Base-by-base conservation (phyloP, 2,888 invertebrate species). In the Drosophila planitibia region DNA sequence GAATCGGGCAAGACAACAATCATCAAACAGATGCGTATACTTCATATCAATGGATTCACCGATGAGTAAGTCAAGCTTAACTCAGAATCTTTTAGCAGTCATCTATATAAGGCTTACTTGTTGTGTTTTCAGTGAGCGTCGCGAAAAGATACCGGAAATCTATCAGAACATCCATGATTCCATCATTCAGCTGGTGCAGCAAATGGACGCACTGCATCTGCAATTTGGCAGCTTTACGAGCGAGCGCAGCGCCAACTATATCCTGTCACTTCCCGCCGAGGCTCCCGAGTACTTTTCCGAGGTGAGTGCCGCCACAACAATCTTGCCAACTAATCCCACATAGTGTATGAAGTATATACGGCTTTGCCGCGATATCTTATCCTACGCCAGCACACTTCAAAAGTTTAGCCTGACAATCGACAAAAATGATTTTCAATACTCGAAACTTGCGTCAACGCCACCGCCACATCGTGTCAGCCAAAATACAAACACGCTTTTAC, bases 1-100 rank as follows among this genome's bases (percentile, higher is more conserved):
- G 97, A 97, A 90, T 96, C 97, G 14, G 97, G 97, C 0, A 97
- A 97, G 92, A 97, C 97, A 0, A 97, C 97, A 0, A 96, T 97
- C 22, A 96, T 97, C 32, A 97, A 97, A 90, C 97, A 97, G 93
- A 97, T 97, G 97, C 96, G 96, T 92, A 97, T 97, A 83, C 93
- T 97, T 51, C 97, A 97, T 89, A 95, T 97, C 7, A 96, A 96
- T 90, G 97, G 97, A 61, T 97, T 96, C 85, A 95, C 95, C 22
- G 94, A 95, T 22, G 95, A 95, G 97, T 97, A 94, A 94, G 94
- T 94, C 41, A 0, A 51, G 25, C 32, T 28, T 10, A 22, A 7
- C 6, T 4, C 22, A 35, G 9, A 0, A 16, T 30, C 4, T 1
- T 9, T 3, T 19, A 1, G 9, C 32, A 19, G 2, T 25, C 1